Conservation (phyloP, 2,113 vertebrate species). For the Phainopepla nitens region DNA sequence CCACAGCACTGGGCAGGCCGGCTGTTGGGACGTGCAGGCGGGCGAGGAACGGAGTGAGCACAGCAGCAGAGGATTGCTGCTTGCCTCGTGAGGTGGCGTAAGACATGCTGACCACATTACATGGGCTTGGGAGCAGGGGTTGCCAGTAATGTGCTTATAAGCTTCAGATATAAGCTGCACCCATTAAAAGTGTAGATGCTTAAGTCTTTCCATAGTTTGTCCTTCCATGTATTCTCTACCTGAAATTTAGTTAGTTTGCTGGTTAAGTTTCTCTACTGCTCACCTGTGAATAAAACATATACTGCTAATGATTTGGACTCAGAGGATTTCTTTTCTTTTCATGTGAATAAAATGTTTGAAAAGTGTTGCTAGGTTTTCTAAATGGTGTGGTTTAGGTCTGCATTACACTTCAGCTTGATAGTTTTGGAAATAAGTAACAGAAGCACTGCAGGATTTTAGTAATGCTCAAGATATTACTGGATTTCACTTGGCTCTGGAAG, state of each 20-base stretch:
- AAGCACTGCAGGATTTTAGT: background rate
- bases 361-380: background rate
- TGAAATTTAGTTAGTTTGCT: background rate
- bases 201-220: background rate
- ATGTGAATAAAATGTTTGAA: background rate
- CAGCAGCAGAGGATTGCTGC: accelerated
- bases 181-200: background rate
- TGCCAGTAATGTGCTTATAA: accelerated
- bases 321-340: background rate
- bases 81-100: accelerated
- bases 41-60: accelerated
- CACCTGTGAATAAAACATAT: background rate
- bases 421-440: background rate
- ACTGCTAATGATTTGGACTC: background rate
- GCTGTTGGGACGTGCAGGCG: accelerated
- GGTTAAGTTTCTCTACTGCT: background rate
- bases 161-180: background rate
- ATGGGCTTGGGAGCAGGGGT: background rate
- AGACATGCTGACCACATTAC: background rate
- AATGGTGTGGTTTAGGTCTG: background rate
- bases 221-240: background rate
- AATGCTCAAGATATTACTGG: background rate
- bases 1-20: accelerated
- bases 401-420: background rate
- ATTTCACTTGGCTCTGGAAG: background rate